These are phyloP conservation scores for Paratrypauchen microcephalus DNA, from an alignment of 2,797 vertebrate species.

Conservation along the genomic window DNA sequence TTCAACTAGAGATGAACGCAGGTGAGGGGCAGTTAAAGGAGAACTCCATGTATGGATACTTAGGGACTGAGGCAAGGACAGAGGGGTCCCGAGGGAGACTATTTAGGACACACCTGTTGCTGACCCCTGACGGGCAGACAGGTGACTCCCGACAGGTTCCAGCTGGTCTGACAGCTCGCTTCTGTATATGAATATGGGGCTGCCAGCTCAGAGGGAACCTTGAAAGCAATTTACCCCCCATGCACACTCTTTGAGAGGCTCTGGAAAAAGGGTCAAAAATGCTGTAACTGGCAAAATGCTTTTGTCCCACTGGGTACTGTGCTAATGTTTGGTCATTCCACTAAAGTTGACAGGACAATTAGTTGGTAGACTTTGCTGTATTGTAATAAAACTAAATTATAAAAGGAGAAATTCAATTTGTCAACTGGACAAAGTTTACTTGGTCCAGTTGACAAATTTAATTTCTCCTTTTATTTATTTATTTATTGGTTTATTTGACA, in stretches of 20 bases:
- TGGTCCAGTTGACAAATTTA: no score
- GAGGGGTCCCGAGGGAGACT: conserved; percentile 39
- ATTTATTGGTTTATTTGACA: no score
- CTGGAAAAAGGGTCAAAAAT: conserved; percentile 17
- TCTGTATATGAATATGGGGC: conserved; percentile 26
- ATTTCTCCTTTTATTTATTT: no score
- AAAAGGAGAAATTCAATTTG: no score
- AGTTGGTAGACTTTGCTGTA: neutral
- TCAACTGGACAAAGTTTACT: no score
- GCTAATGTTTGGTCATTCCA: conserved; percentile 8
- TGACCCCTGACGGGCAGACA: conserved; percentile 52
- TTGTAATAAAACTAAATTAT: neutral
- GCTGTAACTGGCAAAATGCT: conserved; percentile 21
- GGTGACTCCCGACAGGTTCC: conserved; percentile 53
- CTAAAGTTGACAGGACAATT: conserved; percentile 3
- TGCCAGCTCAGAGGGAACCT: conserved; percentile 41
- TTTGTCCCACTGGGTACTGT: neutral
- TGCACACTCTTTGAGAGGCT: conserved; percentile 9
- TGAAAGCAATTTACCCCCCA: conserved; percentile 53
- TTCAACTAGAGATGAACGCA: neutral
- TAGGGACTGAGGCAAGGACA: conserved; percentile 50
- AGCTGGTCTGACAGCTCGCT: conserved; percentile 30
- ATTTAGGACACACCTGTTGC: conserved; percentile 56
- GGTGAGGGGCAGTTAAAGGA: conserved; percentile 31
- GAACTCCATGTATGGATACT: conserved; percentile 30